These are phyloP conservation scores for Hofmannophila pseudospretella DNA, from an alignment of 2,888 invertebrate genomes.

Conservation along the genomic window DNA sequence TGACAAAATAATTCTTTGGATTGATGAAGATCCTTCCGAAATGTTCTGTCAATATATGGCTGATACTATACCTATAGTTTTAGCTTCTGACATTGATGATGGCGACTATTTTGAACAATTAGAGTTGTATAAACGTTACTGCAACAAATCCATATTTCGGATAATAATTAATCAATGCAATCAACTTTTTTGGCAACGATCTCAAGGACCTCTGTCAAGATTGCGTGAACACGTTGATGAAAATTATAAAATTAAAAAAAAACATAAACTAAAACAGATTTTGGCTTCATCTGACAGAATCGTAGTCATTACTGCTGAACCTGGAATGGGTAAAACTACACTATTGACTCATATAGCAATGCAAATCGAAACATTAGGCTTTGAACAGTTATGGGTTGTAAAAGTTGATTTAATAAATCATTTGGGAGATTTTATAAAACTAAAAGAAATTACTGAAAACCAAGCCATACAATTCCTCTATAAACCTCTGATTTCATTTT, in stretches of 20 bases:
- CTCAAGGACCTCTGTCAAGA: not conserved
- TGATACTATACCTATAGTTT: not conserved
- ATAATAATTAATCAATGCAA: not conserved
- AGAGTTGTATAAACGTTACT: no score
- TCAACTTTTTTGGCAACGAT: not conserved
- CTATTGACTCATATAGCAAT: not conserved
- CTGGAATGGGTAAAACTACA: not conserved
- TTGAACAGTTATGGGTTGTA: not conserved
- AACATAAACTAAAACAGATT: no score
- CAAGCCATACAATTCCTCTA: not conserved
- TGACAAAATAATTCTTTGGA: not conserved
- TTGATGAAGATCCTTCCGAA: not conserved
- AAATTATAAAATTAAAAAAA: not conserved
- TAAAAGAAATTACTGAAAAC: not conserved
- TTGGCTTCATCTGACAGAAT: not conserved
- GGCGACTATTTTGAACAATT: no score
- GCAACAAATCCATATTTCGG: not conserved
- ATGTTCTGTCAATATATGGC: not conserved
- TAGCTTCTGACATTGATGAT: not conserved
- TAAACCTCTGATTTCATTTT: not conserved
- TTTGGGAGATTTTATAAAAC: not conserved
- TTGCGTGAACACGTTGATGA: not conserved
- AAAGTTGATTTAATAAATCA: not conserved
- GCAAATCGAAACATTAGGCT: not conserved
- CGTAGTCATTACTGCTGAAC: not conserved